Evolutionary conservation across 2,888 invertebrate species (phyloP).

Genomic region (Flexamia atlantica): DNA sequence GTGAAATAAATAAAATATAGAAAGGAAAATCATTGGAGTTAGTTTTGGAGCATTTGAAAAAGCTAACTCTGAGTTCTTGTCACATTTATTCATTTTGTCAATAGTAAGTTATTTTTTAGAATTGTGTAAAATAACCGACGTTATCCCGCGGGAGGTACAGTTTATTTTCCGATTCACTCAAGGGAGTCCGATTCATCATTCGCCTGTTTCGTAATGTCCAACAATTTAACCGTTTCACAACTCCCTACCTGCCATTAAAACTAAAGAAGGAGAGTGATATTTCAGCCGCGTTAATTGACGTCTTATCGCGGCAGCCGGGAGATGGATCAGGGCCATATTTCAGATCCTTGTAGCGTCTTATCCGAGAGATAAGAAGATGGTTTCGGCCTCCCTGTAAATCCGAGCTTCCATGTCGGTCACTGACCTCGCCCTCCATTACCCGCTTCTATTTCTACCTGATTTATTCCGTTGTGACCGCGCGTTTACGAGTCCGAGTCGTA

Average conservation of each 20-base stretch:
- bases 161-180: too few species aligned
- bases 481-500: constrained; percentile 28
- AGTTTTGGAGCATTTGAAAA: too few species aligned
- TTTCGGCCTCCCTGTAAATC: constrained; percentile 21
- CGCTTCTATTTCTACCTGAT: constrained; percentile 8
- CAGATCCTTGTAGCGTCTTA: constrained; percentile 49
- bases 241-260: neutral
- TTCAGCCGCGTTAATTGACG: constrained; percentile 3
- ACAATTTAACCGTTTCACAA: neutral
- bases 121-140: too few species aligned
- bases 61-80: too few species aligned
- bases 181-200: too few species aligned
- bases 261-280: constrained; percentile 6
- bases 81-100: too few species aligned
- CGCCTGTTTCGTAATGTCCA: too few species aligned
- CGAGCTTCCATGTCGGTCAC: constrained; percentile 5
- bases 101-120: too few species aligned
- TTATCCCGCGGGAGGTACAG: too few species aligned
- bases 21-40: too few species aligned
- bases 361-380: constrained; percentile 14
- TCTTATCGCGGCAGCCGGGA: constrained; percentile 12
- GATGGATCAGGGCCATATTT: constrained; percentile 40
- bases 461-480: neutral
- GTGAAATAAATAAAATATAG: too few species aligned
- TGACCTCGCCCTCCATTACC: constrained; percentile 27